A percentile compares a stretch with the other conserved stretches of the same genome.
phyloP scores from a whole-genome alignment of 2,888 invertebrate species.

The Athalia circularis region DNA sequence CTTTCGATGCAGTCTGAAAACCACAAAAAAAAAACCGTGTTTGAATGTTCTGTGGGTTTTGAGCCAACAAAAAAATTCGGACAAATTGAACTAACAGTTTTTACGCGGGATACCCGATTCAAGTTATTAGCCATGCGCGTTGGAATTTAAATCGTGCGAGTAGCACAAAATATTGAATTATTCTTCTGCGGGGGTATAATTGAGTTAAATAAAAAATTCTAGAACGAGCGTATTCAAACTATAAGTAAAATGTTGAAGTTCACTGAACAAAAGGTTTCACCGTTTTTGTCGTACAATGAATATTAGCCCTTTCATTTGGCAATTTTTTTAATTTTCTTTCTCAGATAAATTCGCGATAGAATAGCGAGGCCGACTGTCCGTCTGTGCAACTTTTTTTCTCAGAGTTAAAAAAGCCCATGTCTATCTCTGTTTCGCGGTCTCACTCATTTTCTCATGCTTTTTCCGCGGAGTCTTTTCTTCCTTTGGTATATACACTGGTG shows the following conservation, averaged over 20 bases:
- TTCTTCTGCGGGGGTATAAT: too few species aligned
- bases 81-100: too few species aligned
- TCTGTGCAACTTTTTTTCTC: neutral
- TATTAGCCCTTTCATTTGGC: conserved; percentile 11
- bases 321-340: neutral
- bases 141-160: too few species aligned
- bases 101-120: too few species aligned
- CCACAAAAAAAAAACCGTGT: neutral
- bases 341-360: conserved; percentile 21
- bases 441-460: neutral
- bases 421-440: conserved; percentile 4
- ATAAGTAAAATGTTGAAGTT: too few species aligned
- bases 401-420: conserved; percentile 15
- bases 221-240: too few species aligned
- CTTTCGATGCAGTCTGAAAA: neutral
- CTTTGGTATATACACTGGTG: neutral
- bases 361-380: conserved; percentile 15
- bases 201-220: too few species aligned
- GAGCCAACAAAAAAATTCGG: too few species aligned
- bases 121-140: too few species aligned
- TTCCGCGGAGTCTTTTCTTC: neutral
- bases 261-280: neutral
- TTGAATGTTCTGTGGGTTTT: too few species aligned
- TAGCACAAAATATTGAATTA: too few species aligned
- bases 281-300: conserved; percentile 13